Conservation (phyloP, 2,888 invertebrate genomes). For the Dascillus cervinus region DNA sequence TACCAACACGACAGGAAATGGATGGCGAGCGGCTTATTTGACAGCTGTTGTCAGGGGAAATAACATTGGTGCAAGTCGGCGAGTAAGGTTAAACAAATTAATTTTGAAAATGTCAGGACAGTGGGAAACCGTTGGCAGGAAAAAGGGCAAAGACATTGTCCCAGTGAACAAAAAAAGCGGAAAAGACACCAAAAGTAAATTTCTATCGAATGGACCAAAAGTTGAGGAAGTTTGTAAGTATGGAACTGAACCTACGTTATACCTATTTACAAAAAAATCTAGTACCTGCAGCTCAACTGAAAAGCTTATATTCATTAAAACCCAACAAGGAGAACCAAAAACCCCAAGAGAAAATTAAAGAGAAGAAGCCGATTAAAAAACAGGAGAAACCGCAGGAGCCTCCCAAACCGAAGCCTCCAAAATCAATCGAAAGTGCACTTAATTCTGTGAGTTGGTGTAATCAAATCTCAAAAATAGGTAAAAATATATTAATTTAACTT, state of each 20-base stretch:
- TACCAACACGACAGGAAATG: too few species aligned
- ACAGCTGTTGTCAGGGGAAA: too few species aligned
- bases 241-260: constrained; percentile 2
- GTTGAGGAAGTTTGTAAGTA: constrained; percentile 69
- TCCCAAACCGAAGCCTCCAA: constrained; percentile 56
- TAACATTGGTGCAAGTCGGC: too few species aligned
- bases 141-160: constrained; percentile 48
- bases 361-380: constrained; percentile 31
- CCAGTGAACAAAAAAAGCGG: constrained; percentile 43
- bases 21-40: too few species aligned
- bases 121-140: constrained; percentile 67
- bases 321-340: constrained; percentile 56
- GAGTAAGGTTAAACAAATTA: too few species aligned
- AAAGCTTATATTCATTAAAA: constrained; percentile 56
- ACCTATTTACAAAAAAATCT: background rate
- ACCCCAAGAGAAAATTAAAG: constrained; percentile 41
- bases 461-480: constrained; percentile 10
- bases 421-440: constrained; percentile 57
- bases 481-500: constrained; percentile 22
- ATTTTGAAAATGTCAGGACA: constrained; percentile 47
- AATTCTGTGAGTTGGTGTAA: constrained; percentile 44
- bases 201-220: constrained; percentile 52
- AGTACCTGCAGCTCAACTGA: constrained; percentile 62
- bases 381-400: constrained; percentile 46
- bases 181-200: constrained; percentile 51